Percentiles rank a stretch among this genome's conserved stretches.
phyloP scores from a whole-genome alignment of 2,888 invertebrate species.

The Eumerus sabulonum region DNA sequence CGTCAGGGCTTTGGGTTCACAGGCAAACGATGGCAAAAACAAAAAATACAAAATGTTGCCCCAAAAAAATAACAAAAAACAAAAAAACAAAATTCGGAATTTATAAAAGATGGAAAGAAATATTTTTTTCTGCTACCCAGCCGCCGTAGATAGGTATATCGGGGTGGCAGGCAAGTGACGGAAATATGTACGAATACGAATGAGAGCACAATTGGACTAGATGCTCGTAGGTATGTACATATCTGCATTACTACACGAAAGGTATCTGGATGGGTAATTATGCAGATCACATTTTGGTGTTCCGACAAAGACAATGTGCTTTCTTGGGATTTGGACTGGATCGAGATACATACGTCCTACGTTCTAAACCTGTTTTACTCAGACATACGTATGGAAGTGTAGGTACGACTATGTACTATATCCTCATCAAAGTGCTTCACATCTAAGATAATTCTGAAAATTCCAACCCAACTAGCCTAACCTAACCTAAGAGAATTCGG shows the following conservation, averaged over 20 bases:
- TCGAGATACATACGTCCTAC: no score
- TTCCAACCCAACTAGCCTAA: no score
- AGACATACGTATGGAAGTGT: no score
- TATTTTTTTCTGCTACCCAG: conserved; percentile 65
- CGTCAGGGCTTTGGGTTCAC: conserved; percentile 69
- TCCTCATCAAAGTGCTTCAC: no score
- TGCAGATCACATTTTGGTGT: conserved; percentile 51
- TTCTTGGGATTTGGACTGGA: background rate
- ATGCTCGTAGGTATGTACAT: conserved; percentile 11
- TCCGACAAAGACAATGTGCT: conserved; percentile 40
- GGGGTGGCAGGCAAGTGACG: no score
- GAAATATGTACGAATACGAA: no score
- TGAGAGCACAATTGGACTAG: background rate
- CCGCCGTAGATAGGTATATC: conserved; percentile 3
- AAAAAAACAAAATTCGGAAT: conserved; percentile 29
- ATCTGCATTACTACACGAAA: conserved; percentile 33
- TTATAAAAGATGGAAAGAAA: conserved; percentile 67
- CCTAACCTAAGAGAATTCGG: no score
- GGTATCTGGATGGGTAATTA: conserved; percentile 66
- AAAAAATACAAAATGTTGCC: conserved; percentile 34
- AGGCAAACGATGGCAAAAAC: conserved; percentile 40
- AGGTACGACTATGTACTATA: no score
- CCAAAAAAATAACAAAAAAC: conserved; percentile 27
- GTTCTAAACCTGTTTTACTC: no score
- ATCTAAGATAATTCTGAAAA: no score